These are phyloP conservation scores for Plecturocebus donacophilus DNA, from an alignment of 2,113 vertebrate species.

Conservation along the genomic window DNA sequence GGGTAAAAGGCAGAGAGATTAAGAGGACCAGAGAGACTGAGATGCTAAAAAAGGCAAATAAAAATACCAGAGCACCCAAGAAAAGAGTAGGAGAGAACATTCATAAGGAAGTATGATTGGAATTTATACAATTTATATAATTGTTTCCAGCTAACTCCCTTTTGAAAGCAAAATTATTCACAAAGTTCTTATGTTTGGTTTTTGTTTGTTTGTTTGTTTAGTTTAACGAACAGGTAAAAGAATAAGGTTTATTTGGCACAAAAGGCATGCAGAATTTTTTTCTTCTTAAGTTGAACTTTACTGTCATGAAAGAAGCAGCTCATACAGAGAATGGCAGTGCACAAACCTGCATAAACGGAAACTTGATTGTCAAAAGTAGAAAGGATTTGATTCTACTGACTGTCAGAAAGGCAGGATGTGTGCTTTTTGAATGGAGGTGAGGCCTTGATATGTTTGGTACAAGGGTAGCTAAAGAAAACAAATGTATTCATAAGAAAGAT, in stretches of 20 bases:
- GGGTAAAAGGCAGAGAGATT: background rate
- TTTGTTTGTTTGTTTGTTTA: background rate
- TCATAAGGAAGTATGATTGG: background rate
- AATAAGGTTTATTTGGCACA: background rate
- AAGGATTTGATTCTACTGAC: background rate
- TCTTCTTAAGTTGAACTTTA: background rate
- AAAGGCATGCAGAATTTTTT: background rate
- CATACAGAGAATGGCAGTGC: background rate
- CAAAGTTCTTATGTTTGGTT: background rate
- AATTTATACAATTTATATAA: background rate
- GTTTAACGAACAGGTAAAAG: background rate
- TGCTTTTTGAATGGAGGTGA: background rate
- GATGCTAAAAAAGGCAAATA: background rate
- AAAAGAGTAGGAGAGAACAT: background rate
- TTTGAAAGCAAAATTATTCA: constrained; percentile 15
- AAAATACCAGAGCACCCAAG: background rate
- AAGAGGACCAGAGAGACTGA: background rate
- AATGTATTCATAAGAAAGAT: background rate
- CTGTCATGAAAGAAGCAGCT: background rate
- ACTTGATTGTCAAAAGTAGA: background rate
- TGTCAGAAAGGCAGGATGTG: background rate
- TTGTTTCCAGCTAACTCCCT: background rate
- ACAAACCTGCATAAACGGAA: background rate
- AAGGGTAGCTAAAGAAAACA: background rate
- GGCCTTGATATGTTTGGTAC: background rate